Conservation (phyloP, 2,888 invertebrate genomes). For the Prenolepis imparis region DNA sequence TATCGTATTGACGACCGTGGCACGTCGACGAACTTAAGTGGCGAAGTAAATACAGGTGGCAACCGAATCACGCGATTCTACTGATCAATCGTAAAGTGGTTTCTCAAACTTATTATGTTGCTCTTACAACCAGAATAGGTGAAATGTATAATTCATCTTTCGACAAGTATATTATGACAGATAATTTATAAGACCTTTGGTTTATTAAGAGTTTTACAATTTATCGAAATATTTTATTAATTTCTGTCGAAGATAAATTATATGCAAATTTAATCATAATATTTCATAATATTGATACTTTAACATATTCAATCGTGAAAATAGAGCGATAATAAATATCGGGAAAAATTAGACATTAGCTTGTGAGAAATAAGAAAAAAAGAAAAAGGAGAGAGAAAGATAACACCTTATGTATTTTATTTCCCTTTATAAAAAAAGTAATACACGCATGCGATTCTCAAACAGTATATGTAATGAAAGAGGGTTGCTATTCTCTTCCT, state of each 20-base stretch:
- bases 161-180: neutral
- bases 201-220: neutral
- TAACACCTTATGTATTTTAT: slow-evolving; percentile 9
- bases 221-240: slow-evolving; percentile 6
- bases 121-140: neutral
- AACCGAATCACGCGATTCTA: slow-evolving; percentile 60
- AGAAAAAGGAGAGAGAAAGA: neutral
- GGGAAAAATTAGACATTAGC: neutral
- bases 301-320: neutral
- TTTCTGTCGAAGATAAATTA: neutral
- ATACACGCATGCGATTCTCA: slow-evolving; percentile 25
- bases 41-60: slow-evolving; percentile 70
- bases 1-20: slow-evolving; percentile 57
- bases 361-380: neutral
- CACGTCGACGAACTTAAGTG: slow-evolving; percentile 68
- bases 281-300: neutral
- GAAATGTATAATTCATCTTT: neutral
- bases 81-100: slow-evolving; percentile 68
- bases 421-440: slow-evolving; percentile 28
- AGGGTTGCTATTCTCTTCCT: slow-evolving; percentile 43
- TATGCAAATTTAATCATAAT: neutral
- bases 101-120: slow-evolving; percentile 65
- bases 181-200: slow-evolving; percentile 20
- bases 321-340: neutral
- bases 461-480: slow-evolving; percentile 29